These are phyloP conservation scores for Otolemur garnettii DNA, from an alignment of 2,113 vertebrate species.

Conservation along the genomic window DNA sequence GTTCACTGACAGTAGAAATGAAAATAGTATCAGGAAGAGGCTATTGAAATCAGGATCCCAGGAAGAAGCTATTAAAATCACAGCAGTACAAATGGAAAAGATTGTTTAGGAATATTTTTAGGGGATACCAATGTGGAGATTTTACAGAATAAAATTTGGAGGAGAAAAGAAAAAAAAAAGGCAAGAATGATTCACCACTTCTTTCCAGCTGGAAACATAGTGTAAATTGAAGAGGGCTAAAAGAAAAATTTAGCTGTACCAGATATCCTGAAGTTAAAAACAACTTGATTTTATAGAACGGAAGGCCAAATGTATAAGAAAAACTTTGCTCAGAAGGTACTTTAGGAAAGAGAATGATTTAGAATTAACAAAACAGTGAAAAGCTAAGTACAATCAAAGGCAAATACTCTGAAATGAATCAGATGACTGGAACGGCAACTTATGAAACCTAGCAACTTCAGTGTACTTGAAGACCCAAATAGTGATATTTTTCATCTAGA, in stretches of 20 bases:
- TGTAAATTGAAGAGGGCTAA: neutral
- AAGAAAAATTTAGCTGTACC: neutral
- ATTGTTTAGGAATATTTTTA: slow-evolving; percentile 3
- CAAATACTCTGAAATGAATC: neutral
- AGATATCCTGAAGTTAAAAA: neutral
- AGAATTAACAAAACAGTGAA: neutral
- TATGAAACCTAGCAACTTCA: neutral
- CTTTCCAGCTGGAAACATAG: neutral
- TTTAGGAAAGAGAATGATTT: neutral
- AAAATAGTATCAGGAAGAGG: slow-evolving; percentile 6
- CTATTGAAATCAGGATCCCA: neutral
- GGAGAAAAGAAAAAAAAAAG: neutral
- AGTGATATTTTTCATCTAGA: neutral
- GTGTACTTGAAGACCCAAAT: rapidly evolving
- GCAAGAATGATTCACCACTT: neutral
- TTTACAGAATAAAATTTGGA: neutral
- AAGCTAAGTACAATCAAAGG: neutral
- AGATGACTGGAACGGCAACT: neutral
- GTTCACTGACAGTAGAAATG: neutral
- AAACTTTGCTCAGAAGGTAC: neutral
- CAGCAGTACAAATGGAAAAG: neutral
- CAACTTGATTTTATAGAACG: neutral
- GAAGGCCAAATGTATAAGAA: neutral
- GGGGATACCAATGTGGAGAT: neutral
- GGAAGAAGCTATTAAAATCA: neutral